Percentiles rank a stretch among this genome's conserved stretches.
Conservation (phyloP, 2,113 vertebrate species). For the Platysteira castanea region DNA sequence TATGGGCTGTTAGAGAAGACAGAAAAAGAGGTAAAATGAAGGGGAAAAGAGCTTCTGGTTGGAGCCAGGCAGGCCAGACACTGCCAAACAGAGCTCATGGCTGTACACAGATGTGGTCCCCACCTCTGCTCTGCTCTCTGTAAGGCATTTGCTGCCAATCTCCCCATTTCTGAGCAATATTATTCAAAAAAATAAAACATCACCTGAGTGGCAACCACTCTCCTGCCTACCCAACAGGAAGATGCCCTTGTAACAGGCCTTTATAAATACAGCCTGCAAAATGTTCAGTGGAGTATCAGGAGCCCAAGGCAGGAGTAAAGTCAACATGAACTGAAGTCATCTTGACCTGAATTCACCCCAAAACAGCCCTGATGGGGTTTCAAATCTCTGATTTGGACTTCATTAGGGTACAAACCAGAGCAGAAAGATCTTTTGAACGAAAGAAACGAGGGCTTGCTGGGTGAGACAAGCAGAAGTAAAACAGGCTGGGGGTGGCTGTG, state of each 20-base stretch:
- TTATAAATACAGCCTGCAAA: background rate
- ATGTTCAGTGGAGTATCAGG: rapidly evolving
- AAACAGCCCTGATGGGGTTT: background rate
- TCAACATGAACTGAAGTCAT: rapidly evolving
- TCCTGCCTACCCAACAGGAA: background rate
- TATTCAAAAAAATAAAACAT: background rate
- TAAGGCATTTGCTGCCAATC: background rate
- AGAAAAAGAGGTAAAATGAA: background rate
- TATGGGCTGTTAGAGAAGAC: background rate
- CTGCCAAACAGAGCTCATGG: background rate
- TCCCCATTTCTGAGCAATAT: background rate
- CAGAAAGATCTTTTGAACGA: background rate
- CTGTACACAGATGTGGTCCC: rapidly evolving
- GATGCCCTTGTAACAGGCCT: background rate
- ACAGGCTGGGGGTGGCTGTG: background rate
- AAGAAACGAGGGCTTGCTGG: background rate
- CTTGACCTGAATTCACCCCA: background rate
- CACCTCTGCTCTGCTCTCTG: background rate
- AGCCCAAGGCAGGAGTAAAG: background rate
- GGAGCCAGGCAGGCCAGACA: background rate
- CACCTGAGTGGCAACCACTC: background rate
- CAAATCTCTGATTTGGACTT: background rate
- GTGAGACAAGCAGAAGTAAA: background rate
- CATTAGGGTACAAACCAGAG: background rate
- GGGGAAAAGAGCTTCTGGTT: rapidly evolving